A percentile compares a stretch with the other conserved stretches of the same genome.
Conservation (phyloP, 1,140 invertebrate species). For the Drosophila repleta region DNA sequence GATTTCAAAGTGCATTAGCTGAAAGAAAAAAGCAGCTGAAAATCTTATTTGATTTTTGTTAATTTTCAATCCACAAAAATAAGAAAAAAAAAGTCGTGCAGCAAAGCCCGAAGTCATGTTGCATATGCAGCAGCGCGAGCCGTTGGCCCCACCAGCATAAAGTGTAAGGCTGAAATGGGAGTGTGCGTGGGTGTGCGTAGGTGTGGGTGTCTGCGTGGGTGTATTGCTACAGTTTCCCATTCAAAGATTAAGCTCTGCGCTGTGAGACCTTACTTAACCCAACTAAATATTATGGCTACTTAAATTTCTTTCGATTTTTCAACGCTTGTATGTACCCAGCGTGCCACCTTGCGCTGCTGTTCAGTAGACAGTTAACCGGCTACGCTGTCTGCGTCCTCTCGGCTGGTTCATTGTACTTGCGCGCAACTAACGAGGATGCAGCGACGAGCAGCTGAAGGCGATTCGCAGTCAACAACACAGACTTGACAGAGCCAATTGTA, state of each 20-base stretch:
- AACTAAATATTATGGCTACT: constrained; percentile 25
- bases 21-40: constrained; percentile 34
- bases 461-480: constrained; percentile 44
- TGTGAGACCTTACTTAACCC: constrained; percentile 7
- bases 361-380: constrained; percentile 21
- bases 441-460: constrained; percentile 38
- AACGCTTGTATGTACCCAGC: constrained; percentile 30
- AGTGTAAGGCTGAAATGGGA: constrained; percentile 24
- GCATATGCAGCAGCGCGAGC: background rate
- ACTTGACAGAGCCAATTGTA: constrained; percentile 42
- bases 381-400: constrained; percentile 5
- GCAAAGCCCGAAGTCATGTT: constrained; percentile 1
- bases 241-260: constrained; percentile 16
- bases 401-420: constrained; percentile 41
- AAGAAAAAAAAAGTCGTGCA: background rate
- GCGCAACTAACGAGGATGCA: constrained; percentile 35
- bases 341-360: constrained; percentile 6
- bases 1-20: constrained; percentile 29
- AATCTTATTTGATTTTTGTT: constrained; percentile 15
- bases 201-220: background rate
- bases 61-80: background rate
- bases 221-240: constrained; percentile 23
- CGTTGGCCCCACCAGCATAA: constrained; percentile 18
- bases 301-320: constrained; percentile 73
- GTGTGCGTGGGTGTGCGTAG: background rate